Base-by-base conservation (phyloP, 1,140 invertebrate genomes). In the Drosophila trapezifrons region DNA sequence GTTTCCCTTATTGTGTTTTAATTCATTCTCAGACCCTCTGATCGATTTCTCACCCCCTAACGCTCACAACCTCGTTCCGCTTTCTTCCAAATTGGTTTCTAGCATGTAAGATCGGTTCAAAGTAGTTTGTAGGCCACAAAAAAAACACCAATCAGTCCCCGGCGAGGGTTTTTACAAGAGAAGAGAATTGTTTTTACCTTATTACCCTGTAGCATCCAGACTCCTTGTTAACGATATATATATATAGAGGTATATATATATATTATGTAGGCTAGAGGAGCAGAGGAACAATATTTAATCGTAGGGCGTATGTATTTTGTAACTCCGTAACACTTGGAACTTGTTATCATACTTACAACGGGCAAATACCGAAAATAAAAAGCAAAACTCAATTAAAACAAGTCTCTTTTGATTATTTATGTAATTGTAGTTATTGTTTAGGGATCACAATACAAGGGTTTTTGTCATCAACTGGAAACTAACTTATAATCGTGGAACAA, bases 281-380 rank as follows among this genome's bases (percentile, higher is more conserved):
- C 18, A 42, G 12, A 45, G 20, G 13, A 47, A 49, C 43, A 20
- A 56, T 25, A 22, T 27, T 43, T 65, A 25, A 40, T 71, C 42
- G 22, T 47, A 46, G 18, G 17, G 35, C 46, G 60, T 52, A 64
- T 55, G 65, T 66, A 64, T 38, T 46, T 47, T 56, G 49, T 56
- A 38, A 67, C 25, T 35, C 29, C 32, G 40, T 47, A 69, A 65
- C 35, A 69, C 13, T 27, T 42, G 15, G 7, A 70, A 70, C 51
- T 70, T 71, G 67, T 71, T 71, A 70, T 70, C 22, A 17, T 17
- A 25, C 18, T 35, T 51, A 32, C 3, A 17, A 49, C 25, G 29
- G 18, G 58, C 15, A 64, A 55, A 57, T 27, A 47, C 9, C 40
- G 40, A 69, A 69, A 69, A 69, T 69, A 69, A 71, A 29, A 67